A percentile compares a stretch with the other conserved stretches of the same genome.
Conservation (phyloP, 2,113 vertebrate species). For the Oryzias javanicus region DNA sequence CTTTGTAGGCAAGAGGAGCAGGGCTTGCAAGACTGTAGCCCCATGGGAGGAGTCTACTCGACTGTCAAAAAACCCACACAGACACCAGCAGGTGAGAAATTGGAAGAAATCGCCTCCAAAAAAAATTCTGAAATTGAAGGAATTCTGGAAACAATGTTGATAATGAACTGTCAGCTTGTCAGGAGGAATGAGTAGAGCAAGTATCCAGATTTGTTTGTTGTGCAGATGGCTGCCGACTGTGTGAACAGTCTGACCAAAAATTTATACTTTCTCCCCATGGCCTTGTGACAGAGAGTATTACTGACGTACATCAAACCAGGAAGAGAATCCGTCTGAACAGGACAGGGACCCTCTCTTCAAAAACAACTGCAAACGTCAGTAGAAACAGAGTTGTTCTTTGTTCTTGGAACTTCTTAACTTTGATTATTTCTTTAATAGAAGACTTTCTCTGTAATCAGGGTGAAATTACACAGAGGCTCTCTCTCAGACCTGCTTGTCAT, state of each 20-base stretch:
- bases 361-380: constrained; percentile 27
- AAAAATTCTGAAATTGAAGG: constrained; percentile 51
- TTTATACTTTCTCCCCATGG: constrained; percentile 33
- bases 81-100: constrained; percentile 36
- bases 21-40: constrained; percentile 58
- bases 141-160: constrained; percentile 39
- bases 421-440: constrained; percentile 5
- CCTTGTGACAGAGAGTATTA: constrained; percentile 6
- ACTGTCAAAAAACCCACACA: constrained; percentile 48
- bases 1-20: constrained; percentile 46
- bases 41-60: constrained; percentile 54
- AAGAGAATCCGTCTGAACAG: constrained; percentile 18
- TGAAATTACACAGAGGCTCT: constrained; percentile 39
- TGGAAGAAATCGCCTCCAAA: constrained; percentile 51
- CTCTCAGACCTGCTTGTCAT: constrained; percentile 37
- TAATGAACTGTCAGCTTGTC: constrained; percentile 67
- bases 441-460: constrained; percentile 7
- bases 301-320: constrained; percentile 12
- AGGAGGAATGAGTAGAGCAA: constrained; percentile 24
- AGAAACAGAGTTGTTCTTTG: constrained; percentile 32
- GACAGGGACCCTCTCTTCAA: constrained; percentile 10
- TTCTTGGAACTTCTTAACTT: constrained; percentile 15
- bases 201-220: constrained; percentile 32
- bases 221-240: constrained; percentile 9
- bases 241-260: constrained; percentile 43